Conservation (phyloP, 1,140 invertebrate genomes). For the Heterodera schachtii region DNA sequence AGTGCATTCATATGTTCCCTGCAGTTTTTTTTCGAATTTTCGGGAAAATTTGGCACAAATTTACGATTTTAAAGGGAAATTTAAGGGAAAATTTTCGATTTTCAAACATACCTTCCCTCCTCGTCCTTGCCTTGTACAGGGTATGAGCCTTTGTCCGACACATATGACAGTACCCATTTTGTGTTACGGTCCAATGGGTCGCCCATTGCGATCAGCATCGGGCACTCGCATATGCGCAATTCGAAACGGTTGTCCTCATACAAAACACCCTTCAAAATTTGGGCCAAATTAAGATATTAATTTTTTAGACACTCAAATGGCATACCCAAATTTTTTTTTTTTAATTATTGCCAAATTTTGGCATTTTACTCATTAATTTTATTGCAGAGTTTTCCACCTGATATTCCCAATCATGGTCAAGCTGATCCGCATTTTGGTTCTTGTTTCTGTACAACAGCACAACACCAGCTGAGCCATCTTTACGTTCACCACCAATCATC, state of each 20-base stretch:
- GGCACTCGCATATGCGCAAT: conserved; percentile 4
- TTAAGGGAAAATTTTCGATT: too few relatives aligned
- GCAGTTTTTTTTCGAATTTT: neutral
- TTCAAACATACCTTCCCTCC: neutral
- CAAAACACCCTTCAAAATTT: conserved; percentile 11
- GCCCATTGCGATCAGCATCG: neutral
- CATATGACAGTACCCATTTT: neutral
- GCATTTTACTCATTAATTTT: neutral
- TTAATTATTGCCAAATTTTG: too few relatives aligned
- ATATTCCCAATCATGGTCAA: neutral
- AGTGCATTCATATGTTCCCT: neutral
- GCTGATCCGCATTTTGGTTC: neutral
- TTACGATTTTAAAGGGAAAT: too few relatives aligned
- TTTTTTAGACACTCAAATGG: too few relatives aligned
- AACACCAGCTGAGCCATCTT: neutral
- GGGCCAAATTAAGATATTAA: too few relatives aligned
- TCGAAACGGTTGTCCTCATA: neutral
- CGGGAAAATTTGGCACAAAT: too few relatives aligned
- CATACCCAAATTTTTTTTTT: too few relatives aligned
- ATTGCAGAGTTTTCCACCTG: neutral
- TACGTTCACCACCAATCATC: conserved; percentile 6
- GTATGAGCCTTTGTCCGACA: conserved; percentile 1
- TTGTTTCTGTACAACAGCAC: conserved; percentile 1
- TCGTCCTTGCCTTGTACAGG: neutral
- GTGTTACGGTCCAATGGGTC: neutral